A percentile compares a stretch with the other conserved stretches of the same genome.
Conservation (phyloP, 2,888 invertebrate genomes). For the Temnothorax unifasciatus region DNA sequence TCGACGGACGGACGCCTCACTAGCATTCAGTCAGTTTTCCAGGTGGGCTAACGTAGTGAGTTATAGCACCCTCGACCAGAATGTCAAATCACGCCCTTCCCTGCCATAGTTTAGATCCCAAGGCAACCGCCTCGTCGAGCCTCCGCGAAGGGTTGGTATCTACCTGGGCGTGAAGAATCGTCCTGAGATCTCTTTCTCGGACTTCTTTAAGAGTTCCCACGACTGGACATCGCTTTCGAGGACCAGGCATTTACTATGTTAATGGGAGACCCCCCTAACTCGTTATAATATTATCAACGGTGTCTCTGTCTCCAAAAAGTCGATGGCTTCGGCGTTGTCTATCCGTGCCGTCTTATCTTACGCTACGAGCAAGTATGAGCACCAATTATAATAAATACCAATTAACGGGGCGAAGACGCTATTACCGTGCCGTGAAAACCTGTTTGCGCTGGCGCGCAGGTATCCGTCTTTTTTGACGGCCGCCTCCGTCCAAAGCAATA, state of each 20-base stretch:
- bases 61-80: constrained; percentile 78
- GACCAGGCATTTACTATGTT: constrained; percentile 78
- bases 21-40: constrained; percentile 56
- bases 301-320: constrained; percentile 53
- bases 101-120: constrained; percentile 65
- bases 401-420: constrained; percentile 84
- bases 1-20: constrained; percentile 20
- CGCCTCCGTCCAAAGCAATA: constrained; percentile 44
- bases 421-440: constrained; percentile 74
- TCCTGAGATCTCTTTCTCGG: constrained; percentile 68
- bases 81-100: constrained; percentile 81
- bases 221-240: constrained; percentile 73
- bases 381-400: constrained; percentile 86
- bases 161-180: constrained; percentile 74
- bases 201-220: constrained; percentile 72
- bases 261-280: constrained; percentile 79
- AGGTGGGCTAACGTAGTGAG: constrained; percentile 74
- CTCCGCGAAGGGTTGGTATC: constrained; percentile 64
- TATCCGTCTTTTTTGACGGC: constrained; percentile 66
- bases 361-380: constrained; percentile 77
- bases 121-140: constrained; percentile 54
- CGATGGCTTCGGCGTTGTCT: constrained; percentile 64
- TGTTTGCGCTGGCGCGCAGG: constrained; percentile 67
- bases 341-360: constrained; percentile 69
- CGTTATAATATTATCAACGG: constrained; percentile 82